A percentile compares a stretch with the other conserved stretches of the same genome.
phyloP scores from a whole-genome alignment of 2,797 vertebrate species.

The Arrhamphus sclerolepis region DNA sequence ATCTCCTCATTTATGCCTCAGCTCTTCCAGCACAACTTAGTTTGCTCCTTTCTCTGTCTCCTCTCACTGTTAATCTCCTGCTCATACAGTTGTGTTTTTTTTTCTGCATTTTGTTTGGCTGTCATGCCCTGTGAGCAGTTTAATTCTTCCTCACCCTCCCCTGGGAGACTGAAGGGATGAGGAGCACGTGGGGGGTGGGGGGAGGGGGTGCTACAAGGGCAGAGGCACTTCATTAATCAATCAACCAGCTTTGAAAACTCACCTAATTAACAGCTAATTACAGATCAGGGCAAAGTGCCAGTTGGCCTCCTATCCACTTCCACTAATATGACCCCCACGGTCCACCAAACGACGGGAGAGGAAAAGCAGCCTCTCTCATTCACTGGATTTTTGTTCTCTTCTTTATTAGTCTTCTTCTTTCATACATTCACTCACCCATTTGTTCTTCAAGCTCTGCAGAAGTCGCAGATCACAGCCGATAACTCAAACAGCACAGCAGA shows the following conservation, averaged over 20 bases:
- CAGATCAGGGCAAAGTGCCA: constrained; percentile 72
- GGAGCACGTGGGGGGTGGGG: constrained; percentile 10
- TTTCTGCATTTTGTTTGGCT: constrained; percentile 57
- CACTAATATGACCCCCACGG: constrained; percentile 54
- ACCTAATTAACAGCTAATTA: constrained; percentile 81
- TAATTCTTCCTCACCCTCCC: constrained; percentile 58
- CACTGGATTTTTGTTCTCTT: constrained; percentile 28
- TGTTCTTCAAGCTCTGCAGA: constrained; percentile 13
- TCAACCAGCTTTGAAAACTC: constrained; percentile 79
- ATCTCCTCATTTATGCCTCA: constrained; percentile 39
- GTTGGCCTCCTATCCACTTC: constrained; percentile 59
- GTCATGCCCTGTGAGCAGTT: constrained; percentile 72
- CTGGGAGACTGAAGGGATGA: constrained; percentile 21
- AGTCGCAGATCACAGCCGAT: constrained; percentile 39
- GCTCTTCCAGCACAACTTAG: constrained; percentile 19
- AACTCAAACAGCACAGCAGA: constrained; percentile 20
- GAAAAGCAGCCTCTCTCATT: constrained; percentile 63
- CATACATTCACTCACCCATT: constrained; percentile 28
- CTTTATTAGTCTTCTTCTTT: constrained; percentile 52
- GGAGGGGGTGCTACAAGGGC: constrained; percentile 56
- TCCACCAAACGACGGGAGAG: constrained; percentile 63
- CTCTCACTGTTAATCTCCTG: constrained; percentile 39
- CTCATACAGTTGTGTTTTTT: constrained; percentile 31
- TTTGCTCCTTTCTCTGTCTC: constrained; percentile 24
- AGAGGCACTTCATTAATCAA: constrained; percentile 83